Evolutionary conservation across 1,140 invertebrate genomes (phyloP), one percentile per base, ranked within the genome.

Genomic region (Saccostrea echinata): DNA sequence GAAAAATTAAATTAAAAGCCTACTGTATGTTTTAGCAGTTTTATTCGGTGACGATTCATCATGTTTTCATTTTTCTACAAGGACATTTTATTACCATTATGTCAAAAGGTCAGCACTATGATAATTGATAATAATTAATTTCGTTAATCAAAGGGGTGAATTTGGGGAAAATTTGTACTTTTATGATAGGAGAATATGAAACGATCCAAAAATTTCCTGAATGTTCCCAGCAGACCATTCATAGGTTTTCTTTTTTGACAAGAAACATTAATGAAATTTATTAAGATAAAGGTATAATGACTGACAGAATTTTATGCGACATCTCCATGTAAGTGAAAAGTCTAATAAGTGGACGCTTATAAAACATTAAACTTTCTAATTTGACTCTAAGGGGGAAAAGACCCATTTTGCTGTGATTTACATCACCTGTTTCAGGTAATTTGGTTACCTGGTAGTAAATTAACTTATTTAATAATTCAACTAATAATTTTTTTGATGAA

Each of bases 231-330:
- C 24, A 76, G 30, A 33, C 27, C 68, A 76, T 76, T 76, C 30
- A 76, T 76, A 76, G 27, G 8, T 76, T 30, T 30, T 30, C 3
- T 30, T 76, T 55, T 76, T 71, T 76, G 68, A 76, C 68, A 30
- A 30, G 68, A 76, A 3, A 35, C 68, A 76, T 76, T 16, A 76
- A 30, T 33, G 55, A 76, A 76, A 76, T 76, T 30, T 30, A 76
- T 76, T 13, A 76, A 27, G 30, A 76, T 33, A 27, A 33, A 43
- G 9, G 27, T 76, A 30, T 33, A 30, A 76, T 76, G 27, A 76
- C 13, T 71, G 4, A 16, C 12, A 11, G 13, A 16, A 1, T 76
- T 18, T 68, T 16, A 3, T 27, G 68, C 13, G 68, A 76, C 16
- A 76, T 76, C 68, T 76, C 68, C 68, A 18, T 76, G 68, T 30